Conservation (phyloP, 1,140 invertebrate genomes). For the Lepidostoma basale region DNA sequence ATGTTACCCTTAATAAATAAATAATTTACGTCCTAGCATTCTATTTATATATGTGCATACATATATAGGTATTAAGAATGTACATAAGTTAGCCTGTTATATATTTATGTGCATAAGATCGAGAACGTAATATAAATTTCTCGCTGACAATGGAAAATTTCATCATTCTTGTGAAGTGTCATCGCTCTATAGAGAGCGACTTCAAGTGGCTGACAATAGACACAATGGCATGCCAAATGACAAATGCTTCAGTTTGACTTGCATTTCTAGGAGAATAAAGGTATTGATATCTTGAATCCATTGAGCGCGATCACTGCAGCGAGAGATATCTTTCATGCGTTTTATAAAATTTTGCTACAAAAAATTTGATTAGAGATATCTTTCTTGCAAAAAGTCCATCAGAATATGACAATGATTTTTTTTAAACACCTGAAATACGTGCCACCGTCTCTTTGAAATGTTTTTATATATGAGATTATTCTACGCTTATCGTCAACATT, state of each 20-base stretch:
- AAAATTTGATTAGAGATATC: conserved; percentile 1
- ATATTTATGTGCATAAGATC: too few relatives aligned
- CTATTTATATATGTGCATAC: too few relatives aligned
- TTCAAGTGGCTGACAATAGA: conserved; percentile 33
- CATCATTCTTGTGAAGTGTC: conserved; percentile 27
- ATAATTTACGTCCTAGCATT: too few relatives aligned
- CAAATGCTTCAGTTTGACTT: conserved; percentile 35
- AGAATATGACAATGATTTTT: too few relatives aligned
- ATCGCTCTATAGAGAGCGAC: conserved; percentile 13
- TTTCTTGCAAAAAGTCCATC: too few relatives aligned
- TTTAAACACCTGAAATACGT: too few relatives aligned
- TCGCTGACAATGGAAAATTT: conserved; percentile 19
- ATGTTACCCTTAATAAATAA: too few relatives aligned
- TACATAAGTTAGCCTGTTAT: too few relatives aligned
- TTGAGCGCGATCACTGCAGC: conserved; percentile 23
- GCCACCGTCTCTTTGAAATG: too few relatives aligned
- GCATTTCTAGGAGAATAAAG: conserved; percentile 19
- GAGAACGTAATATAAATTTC: conserved; percentile 9
- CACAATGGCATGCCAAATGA: conserved; percentile 23
- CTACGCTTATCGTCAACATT: too few relatives aligned
- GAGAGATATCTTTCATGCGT: conserved; percentile 7
- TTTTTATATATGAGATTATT: too few relatives aligned
- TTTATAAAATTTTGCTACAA: not conserved
- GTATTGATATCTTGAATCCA: conserved; percentile 13
- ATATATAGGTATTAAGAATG: too few relatives aligned